Evolutionary conservation across 2,797 vertebrate genomes (phyloP), one percentile per base, ranked within the genome.

Genomic region (Hapalemur alaotrensis): DNA sequence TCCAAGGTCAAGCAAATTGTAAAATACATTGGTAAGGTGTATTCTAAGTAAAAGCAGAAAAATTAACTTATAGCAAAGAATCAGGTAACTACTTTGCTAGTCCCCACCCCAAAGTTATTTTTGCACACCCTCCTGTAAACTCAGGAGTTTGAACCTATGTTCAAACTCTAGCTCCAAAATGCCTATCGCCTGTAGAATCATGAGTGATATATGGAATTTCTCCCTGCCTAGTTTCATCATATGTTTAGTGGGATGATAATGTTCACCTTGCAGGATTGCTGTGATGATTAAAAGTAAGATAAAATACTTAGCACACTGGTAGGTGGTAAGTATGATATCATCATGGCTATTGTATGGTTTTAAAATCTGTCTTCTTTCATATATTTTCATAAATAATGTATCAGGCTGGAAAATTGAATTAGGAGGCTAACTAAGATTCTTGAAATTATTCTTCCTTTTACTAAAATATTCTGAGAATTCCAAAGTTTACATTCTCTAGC

Each of bases 381-480:
- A 41, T 76, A 78, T 69, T 92, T 85, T 93, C 50, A 59, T 80
- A 75, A 78, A 73, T 38, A 87, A 86, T 69, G 35, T 17, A 82
- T n/a, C 15, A 43, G 10, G 52, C 35, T 75, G 1, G 61, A 88
- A 95, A 91, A 88, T 76, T 7, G 61, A 92, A 83, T 94, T 85
- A 94, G 72, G 48, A 88, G 14, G 80, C 52, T 78, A n/a, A 80
- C 46, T 50, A 83, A 95, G 63, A 84, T 94, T 83, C 76, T 76
- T 91, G 4, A 92, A 95, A 81, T 88, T 81, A 80, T 87, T 94
- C 32, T 85, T 57, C 46, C 28, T 72, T 80, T 81, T 63, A 52
- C 50, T 88, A 93, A 96, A 95, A 78, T 89, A 38, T 54, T 78
- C 78, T 95, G 43, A 91, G 28, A 90, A 84, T 85, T 92, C 69